Percentiles rank a stretch among this genome's conserved stretches.
These are phyloP conservation scores for Tokudaia muenninki DNA, from an alignment of 2,797 vertebrate species.

Conservation along the genomic window DNA sequence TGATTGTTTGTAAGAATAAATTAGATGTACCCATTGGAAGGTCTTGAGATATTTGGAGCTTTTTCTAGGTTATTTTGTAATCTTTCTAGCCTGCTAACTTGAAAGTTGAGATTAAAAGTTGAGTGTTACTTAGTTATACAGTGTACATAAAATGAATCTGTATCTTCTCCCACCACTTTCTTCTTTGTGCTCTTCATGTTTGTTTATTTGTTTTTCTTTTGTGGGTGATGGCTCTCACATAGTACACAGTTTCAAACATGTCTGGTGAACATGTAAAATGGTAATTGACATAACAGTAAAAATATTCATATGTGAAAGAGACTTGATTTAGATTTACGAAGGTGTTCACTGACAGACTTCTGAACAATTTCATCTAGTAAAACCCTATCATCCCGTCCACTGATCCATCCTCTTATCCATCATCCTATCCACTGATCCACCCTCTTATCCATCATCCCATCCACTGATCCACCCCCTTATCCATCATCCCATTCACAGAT, in stretches of 20 bases:
- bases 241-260: slow-evolving; percentile 33
- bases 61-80: background rate
- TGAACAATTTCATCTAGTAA: background rate
- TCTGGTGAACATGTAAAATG: background rate
- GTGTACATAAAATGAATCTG: background rate
- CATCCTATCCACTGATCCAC: background rate
- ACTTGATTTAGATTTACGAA: slow-evolving; percentile 21
- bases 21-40: background rate
- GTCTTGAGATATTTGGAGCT: background rate
- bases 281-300: background rate
- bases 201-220: background rate
- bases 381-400: background rate
- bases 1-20: background rate
- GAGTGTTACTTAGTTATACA: background rate
- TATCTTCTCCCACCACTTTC: background rate
- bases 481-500: no score
- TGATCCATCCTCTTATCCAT: background rate
- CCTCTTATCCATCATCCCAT: no score
- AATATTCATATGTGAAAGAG: background rate
- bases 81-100: background rate
- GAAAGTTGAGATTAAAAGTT: background rate
- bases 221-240: background rate
- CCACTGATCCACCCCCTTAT: background rate
- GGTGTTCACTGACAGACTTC: background rate
- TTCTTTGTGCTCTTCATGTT: background rate